phyloP scores from a whole-genome alignment of 2,888 invertebrate genomes.

The Mimachlamys varia region DNA sequence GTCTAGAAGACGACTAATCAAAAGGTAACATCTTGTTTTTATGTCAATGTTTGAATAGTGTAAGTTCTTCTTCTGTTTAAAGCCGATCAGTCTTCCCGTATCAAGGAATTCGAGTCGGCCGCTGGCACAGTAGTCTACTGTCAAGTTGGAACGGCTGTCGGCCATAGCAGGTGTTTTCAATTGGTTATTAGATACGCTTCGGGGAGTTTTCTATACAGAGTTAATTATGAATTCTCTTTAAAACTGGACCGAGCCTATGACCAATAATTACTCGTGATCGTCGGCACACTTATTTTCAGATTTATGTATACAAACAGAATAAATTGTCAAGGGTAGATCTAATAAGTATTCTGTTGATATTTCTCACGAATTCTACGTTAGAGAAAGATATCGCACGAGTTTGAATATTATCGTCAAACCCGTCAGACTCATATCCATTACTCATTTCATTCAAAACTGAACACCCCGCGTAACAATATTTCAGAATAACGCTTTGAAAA shows the following conservation, averaged over 20 bases:
- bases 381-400: no score
- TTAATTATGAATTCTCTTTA: not conserved
- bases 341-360: not conserved
- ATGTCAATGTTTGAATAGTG: not conserved
- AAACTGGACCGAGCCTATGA: not conserved
- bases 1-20: not conserved
- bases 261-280: not conserved
- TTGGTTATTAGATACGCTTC: constrained; percentile 27
- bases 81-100: not conserved
- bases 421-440: not conserved
- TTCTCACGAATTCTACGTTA: not conserved
- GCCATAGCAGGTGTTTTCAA: constrained; percentile 23
- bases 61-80: no score
- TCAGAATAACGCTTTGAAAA: no score
- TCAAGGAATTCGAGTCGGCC: not conserved
- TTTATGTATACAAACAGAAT: not conserved
- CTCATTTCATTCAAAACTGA: not conserved
- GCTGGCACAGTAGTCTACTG: constrained; percentile 2
- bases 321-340: not conserved
- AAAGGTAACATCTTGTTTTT: not conserved
- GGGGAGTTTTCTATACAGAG: not conserved
- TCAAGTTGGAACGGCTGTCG: constrained; percentile 22
- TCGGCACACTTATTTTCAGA: not conserved
- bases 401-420: no score
- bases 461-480: no score